Conservation (phyloP, 1,140 invertebrate genomes). For the Drosophila subobscura region DNA sequence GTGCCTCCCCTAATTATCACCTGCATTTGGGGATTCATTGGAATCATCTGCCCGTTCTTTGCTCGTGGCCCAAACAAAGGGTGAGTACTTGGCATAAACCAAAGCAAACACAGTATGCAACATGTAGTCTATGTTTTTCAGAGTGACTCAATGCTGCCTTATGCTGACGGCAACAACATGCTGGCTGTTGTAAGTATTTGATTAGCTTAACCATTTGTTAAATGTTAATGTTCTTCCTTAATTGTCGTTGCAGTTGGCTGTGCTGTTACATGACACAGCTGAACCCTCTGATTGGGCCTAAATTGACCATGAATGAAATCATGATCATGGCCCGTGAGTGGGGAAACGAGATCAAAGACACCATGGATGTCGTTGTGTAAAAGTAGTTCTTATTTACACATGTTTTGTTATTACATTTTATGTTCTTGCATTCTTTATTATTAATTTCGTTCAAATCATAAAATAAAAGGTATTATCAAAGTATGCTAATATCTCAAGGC, state of each 20-base stretch:
- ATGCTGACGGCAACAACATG: constrained; percentile 94
- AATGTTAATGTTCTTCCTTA: constrained; percentile 10
- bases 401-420: constrained; percentile 51
- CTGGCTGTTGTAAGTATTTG: constrained; percentile 89
- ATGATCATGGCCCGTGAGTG: constrained; percentile 91
- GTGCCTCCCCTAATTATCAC: constrained; percentile 91
- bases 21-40: constrained; percentile 92
- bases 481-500: too few species aligned
- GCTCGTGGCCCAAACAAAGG: constrained; percentile 94
- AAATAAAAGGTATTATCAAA: constrained; percentile 28
- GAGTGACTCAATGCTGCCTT: constrained; percentile 93
- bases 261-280: constrained; percentile 97
- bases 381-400: constrained; percentile 26
- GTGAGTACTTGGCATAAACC: constrained; percentile 43
- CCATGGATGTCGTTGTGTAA: constrained; percentile 61
- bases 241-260: constrained; percentile 87
- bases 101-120: background rate
- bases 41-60: constrained; percentile 92
- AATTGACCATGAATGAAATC: constrained; percentile 88
- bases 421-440: constrained; percentile 36
- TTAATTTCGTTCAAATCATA: constrained; percentile 36
- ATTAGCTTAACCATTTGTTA: background rate
- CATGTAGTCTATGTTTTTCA: constrained; percentile 19
- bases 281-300: constrained; percentile 96
- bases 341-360: constrained; percentile 86